A percentile compares a stretch with the other conserved stretches of the same genome.
Evolutionary conservation across 2,113 vertebrate species (phyloP).

Genomic region (Polypterus bichir): DNA sequence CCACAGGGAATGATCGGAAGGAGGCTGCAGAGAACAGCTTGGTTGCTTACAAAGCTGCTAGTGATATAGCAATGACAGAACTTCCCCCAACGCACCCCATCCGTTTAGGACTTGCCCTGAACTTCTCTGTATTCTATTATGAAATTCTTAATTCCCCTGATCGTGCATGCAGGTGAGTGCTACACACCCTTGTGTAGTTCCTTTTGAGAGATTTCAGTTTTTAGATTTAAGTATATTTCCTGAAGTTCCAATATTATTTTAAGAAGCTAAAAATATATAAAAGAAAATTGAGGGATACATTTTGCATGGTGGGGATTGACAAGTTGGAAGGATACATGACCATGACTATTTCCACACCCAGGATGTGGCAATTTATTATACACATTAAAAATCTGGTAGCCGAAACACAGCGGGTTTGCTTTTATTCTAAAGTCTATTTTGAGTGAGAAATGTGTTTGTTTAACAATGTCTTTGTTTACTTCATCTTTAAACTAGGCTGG

Average conservation of each 20-base stretch:
- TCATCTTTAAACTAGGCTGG: slow-evolving; percentile 61
- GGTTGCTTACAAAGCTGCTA: slow-evolving; percentile 94
- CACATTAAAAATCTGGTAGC: no score
- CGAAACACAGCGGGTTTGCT: no score
- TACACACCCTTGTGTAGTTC: background rate
- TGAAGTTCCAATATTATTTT: background rate
- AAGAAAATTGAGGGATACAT: no score
- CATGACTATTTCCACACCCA: no score
- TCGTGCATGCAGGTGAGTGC: slow-evolving; percentile 85
- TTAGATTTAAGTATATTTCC: background rate
- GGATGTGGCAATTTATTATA: no score
- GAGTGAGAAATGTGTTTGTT: no score
- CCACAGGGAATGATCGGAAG: slow-evolving; percentile 93
- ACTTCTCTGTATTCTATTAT: slow-evolving; percentile 98
- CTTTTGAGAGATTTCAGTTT: background rate
- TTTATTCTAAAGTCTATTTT: no score
- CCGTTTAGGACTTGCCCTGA: slow-evolving; percentile 93
- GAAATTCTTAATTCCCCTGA: slow-evolving; percentile 99
- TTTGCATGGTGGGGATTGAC: no score
- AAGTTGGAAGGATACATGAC: no score
- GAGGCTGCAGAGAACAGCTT: slow-evolving; percentile 96
- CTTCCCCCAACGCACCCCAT: slow-evolving; percentile 95
- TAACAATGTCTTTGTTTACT: no score
- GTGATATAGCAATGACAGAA: slow-evolving; percentile 89
- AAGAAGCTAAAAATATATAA: background rate